A percentile compares a stretch with the other conserved stretches of the same genome.
These are phyloP conservation scores for Myrmecophaga tridactyla DNA, from an alignment of 2,113 vertebrate species.

Conservation along the genomic window DNA sequence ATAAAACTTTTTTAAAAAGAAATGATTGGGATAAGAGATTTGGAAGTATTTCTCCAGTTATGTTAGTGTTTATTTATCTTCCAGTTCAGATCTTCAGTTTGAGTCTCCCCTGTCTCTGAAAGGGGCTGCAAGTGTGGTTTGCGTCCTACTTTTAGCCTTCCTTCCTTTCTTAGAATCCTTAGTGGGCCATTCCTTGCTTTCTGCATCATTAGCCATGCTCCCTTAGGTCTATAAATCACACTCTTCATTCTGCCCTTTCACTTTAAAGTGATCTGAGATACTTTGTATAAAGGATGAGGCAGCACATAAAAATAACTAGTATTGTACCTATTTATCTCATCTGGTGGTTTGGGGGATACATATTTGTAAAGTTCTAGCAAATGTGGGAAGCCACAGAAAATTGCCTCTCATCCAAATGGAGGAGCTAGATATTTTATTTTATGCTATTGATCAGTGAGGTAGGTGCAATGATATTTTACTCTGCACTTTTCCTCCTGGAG, in stretches of 20 bases:
- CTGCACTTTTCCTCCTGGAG: conserved; percentile 19
- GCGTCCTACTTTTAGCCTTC: neutral
- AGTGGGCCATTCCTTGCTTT: neutral
- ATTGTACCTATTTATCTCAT: neutral
- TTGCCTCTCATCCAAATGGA: conserved; percentile 38
- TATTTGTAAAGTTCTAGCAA: conserved; percentile 55
- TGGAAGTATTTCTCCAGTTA: neutral
- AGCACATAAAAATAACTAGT: conserved; percentile 32
- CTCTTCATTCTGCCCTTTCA: neutral
- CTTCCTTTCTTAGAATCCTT: neutral
- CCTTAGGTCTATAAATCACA: conserved; percentile 13
- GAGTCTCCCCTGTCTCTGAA: neutral
- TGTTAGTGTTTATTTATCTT: neutral
- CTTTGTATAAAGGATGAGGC: conserved; percentile 54
- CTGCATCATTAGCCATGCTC: neutral
- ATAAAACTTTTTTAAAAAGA: neutral
- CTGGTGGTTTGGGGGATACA: neutral
- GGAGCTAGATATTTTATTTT: conserved; percentile 40
- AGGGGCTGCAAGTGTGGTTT: neutral
- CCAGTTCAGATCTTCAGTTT: neutral
- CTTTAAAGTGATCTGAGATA: conserved; percentile 31
- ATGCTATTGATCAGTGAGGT: conserved; percentile 55
- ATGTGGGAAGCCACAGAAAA: conserved; percentile 38
- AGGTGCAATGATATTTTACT: conserved; percentile 28
- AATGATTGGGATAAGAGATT: neutral